Evolutionary conservation across 2,113 vertebrate genomes (phyloP).

Genomic region (Pogona vitticeps): DNA sequence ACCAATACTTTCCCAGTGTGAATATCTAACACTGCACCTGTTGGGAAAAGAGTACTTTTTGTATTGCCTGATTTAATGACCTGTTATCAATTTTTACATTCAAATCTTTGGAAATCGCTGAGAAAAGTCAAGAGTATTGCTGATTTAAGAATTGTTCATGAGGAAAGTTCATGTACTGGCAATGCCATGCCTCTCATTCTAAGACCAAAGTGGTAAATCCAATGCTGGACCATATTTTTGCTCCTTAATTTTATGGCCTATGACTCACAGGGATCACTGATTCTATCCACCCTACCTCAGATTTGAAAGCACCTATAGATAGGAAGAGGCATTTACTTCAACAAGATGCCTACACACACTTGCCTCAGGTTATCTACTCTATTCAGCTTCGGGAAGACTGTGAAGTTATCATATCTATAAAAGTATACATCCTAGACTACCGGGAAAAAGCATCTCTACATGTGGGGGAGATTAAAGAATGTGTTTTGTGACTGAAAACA

Average conservation of each 20-base stretch:
- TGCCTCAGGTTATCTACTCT: not conserved
- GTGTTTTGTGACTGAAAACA: constrained; percentile 43
- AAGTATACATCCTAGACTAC: constrained; percentile 31
- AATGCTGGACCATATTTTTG: not conserved
- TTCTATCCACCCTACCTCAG: not conserved
- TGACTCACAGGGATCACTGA: not conserved
- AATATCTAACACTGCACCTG: constrained; percentile 92
- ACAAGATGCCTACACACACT: not conserved
- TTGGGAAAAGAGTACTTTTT: constrained; percentile 29
- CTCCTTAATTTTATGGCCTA: not conserved
- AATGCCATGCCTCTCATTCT: not conserved
- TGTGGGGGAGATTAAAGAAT: constrained; percentile 42
- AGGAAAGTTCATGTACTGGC: no score
- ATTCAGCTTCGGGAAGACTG: not conserved
- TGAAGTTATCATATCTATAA: constrained; percentile 3
- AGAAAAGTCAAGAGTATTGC: not conserved
- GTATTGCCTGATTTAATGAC: not conserved
- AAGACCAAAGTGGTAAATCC: not conserved
- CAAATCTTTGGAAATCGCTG: not conserved
- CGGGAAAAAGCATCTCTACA: constrained; percentile 3
- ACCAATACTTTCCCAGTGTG: constrained; percentile 88
- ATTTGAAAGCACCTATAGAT: not conserved
- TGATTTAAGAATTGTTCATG: not conserved
- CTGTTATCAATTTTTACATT: not conserved
- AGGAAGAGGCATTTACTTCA: not conserved